Evolutionary conservation across 1,140 invertebrate genomes (phyloP), one percentile per base, ranked within the genome.

Genomic region (Rhyzopertha dominica): DNA sequence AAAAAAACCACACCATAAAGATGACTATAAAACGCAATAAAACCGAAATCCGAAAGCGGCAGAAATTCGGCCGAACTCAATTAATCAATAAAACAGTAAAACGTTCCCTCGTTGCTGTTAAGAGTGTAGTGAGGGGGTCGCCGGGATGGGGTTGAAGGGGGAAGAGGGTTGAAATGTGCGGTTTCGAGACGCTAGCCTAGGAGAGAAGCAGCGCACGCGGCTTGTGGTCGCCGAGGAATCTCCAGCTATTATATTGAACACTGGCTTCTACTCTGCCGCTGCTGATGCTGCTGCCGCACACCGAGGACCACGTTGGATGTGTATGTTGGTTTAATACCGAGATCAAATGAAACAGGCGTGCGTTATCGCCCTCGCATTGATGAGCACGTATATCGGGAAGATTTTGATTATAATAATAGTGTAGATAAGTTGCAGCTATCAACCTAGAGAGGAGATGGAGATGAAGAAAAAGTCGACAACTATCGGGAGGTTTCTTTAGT

Each of bases 11-110:
- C 51, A 42, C 39, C 60, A 52, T 62, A 60, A 60, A 62, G 54
- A 61, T 59, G 61, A 63, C 56, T 63, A 56, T 61, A 61, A 63
- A 61, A 60, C 55, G 61, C 52, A 63, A 65, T 65, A 65, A 65
- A 65, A 63, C 46, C 53, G 49, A 62, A 62, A 65, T 65, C 59
- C 59, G 50, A 55, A 58, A 63, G 58, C 61, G 59, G 52, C 51
- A 63, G 61, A 63, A 62, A 61, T 63, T 63, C 61, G 61, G 59
- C 59, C 59, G 58, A 65, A 65, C 63, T 65, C 63, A 65, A 65
- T 63, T 65, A 65, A 65, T 65, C 63, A 65, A 65, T 65, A 65
- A 65, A 63, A 65, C 63, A 65, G 63, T 65, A 62, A 65, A 65
- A 65, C 60, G 63, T 51, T 62, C 58, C 60, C 63, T 60, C 58